Evolutionary conservation across 1,140 invertebrate species (phyloP).

Genomic region (Thaumatotibia leucotreta): DNA sequence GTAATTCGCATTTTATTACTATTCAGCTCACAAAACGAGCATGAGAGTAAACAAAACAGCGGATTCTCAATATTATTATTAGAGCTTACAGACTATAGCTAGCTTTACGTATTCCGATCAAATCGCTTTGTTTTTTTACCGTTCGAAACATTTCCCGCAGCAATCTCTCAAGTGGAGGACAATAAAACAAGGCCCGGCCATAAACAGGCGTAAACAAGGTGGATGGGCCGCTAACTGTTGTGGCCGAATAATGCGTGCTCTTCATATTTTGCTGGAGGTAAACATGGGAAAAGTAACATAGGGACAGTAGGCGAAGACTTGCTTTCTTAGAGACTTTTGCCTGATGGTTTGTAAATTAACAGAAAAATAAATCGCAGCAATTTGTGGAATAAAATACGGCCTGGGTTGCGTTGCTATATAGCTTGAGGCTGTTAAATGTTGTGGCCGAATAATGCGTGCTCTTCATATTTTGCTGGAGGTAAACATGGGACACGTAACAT

Average conservation of each 20-base stretch:
- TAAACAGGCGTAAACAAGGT: slow-evolving; percentile 5
- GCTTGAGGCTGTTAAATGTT: background rate
- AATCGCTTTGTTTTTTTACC: background rate
- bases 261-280: slow-evolving; percentile 7
- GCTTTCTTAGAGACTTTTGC: too few relatives aligned
- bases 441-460: slow-evolving; percentile 1
- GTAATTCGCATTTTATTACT: too few relatives aligned
- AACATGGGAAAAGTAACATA: background rate
- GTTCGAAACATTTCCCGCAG: background rate
- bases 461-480: slow-evolving; percentile 7
- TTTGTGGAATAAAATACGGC: background rate
- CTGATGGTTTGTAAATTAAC: too few relatives aligned
- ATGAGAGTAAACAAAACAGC: too few relatives aligned
- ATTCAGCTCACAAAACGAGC: too few relatives aligned
- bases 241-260: slow-evolving; percentile 1
- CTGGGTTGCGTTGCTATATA: background rate
- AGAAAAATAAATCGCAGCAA: too few relatives aligned
- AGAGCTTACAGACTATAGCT: too few relatives aligned
- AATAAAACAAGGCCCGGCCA: background rate
- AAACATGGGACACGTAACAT: background rate
- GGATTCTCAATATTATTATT: too few relatives aligned
- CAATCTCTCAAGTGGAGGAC: background rate
- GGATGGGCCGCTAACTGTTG: background rate
- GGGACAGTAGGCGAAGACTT: background rate
- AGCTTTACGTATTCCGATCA: too few relatives aligned